These are phyloP conservation scores for Eupithecia centaureata DNA, from an alignment of 2,888 invertebrate species.

Conservation along the genomic window DNA sequence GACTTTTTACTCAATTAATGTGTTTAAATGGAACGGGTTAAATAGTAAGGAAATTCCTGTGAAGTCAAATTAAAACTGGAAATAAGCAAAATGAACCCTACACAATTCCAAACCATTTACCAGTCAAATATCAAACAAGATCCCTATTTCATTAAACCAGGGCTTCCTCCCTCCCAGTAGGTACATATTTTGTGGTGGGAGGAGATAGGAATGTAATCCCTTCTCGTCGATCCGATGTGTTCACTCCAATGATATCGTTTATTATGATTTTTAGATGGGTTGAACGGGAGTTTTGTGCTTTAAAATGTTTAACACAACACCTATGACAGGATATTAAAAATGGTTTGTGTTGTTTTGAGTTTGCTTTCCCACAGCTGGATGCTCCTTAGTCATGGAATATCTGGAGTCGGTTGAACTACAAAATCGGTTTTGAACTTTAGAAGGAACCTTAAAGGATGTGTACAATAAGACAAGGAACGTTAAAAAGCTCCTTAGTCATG, in stretches of 20 bases:
- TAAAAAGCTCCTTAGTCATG: too few relatives aligned
- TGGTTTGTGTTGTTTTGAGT: too few relatives aligned
- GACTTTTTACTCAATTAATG: neutral
- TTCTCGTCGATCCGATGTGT: neutral
- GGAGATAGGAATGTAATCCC: conserved; percentile 1
- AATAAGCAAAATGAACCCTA: neutral
- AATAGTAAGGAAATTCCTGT: neutral
- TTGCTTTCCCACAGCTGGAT: too few relatives aligned
- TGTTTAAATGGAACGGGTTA: neutral
- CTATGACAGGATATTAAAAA: too few relatives aligned
- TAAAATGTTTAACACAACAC: too few relatives aligned
- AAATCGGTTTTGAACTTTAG: too few relatives aligned
- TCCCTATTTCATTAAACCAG: neutral
- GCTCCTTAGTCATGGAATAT: too few relatives aligned
- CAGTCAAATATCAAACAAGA: neutral
- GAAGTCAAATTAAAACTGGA: neutral
- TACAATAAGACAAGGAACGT: too few relatives aligned
- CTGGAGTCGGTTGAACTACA: too few relatives aligned
- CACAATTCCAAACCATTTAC: neutral
- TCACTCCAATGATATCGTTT: neutral
- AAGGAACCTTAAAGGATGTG: too few relatives aligned
- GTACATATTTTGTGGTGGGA: neutral
- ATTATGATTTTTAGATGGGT: too few relatives aligned
- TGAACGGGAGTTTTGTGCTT: too few relatives aligned
- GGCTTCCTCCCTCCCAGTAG: neutral